A percentile compares a stretch with the other conserved stretches of the same genome.
Conservation (phyloP, 2,888 invertebrate species). For the Tortrix viridana region DNA sequence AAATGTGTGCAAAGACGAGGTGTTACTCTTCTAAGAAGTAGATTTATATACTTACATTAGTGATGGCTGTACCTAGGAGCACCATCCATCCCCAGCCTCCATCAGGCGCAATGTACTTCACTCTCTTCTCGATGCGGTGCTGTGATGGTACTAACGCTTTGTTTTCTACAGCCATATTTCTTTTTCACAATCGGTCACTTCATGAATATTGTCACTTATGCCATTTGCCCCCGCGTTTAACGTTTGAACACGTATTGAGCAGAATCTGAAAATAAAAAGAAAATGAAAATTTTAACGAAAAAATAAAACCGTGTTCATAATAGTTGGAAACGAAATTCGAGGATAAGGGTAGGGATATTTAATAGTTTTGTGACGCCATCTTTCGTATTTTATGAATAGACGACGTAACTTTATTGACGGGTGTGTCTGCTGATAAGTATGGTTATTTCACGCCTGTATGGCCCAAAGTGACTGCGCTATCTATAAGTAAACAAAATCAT, state of each 20-base stretch:
- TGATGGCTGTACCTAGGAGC: conserved; percentile 85
- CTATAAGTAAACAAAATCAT: background rate
- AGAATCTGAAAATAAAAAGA: too few species aligned
- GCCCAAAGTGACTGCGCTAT: conserved; percentile 24
- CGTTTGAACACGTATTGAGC: too few species aligned
- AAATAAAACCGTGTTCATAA: too few species aligned
- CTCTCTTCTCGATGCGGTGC: conserved; percentile 62
- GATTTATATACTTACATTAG: conserved; percentile 83
- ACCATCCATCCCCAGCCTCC: conserved; percentile 91
- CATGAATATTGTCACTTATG: too few species aligned
- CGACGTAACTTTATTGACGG: conserved; percentile 22
- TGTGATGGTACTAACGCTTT: conserved; percentile 50
- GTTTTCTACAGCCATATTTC: conserved; percentile 60
- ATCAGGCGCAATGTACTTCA: conserved; percentile 84
- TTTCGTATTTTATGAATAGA: background rate
- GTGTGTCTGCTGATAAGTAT: conserved; percentile 28
- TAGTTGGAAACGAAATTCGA: too few species aligned
- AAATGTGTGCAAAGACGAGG: too few species aligned
- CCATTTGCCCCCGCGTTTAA: too few species aligned
- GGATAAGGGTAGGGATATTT: too few species aligned
- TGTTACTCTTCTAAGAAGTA: too few species aligned
- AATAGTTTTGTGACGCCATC: too few species aligned
- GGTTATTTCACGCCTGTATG: conserved; percentile 11
- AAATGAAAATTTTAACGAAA: too few species aligned
- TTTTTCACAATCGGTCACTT: background rate